Percentiles rank a stretch among this genome's conserved stretches.
Evolutionary conservation across 2,888 invertebrate species (phyloP).

Genomic region (Epistrophe grossulariae): DNA sequence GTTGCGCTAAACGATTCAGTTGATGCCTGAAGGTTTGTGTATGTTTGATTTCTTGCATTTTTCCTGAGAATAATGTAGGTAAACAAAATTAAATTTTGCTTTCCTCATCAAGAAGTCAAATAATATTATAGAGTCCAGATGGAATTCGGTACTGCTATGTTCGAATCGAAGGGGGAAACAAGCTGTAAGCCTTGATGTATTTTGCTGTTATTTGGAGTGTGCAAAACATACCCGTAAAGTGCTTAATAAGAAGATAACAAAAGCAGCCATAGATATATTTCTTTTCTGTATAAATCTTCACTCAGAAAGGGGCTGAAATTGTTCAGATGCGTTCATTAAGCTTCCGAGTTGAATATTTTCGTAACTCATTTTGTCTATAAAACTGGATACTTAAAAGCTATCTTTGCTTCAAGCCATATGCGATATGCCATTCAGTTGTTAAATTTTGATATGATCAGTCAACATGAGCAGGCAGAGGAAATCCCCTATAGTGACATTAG

Average conservation of each 20-base stretch:
- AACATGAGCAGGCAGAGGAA: background rate
- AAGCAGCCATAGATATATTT: background rate
- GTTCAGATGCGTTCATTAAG: conserved; percentile 6
- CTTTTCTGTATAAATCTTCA: background rate
- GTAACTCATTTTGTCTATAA: background rate
- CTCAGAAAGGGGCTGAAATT: background rate
- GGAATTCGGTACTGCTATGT: background rate
- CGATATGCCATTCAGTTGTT: background rate
- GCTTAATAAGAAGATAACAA: conserved; percentile 63
- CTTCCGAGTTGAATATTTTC: background rate
- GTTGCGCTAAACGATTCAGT: conserved; percentile 43
- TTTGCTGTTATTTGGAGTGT: conserved; percentile 42
- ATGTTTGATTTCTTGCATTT: conserved; percentile 12
- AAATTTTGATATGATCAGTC: conserved; percentile 15
- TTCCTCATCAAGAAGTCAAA: conserved; percentile 32
- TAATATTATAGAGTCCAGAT: conserved; percentile 32
- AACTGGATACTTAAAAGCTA: background rate
- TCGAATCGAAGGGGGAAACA: conserved; percentile 15
- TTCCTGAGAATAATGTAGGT: conserved; percentile 53
- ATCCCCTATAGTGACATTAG: conserved; percentile 22
- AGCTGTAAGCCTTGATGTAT: background rate
- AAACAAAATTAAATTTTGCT: conserved; percentile 53
- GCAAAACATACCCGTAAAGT: conserved; percentile 57
- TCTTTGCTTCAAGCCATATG: conserved; percentile 2
- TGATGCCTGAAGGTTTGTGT: conserved; percentile 25